Evolutionary conservation across 2,797 vertebrate species (phyloP), one percentile per base, ranked within the genome.

Genomic region (Xenentodon cancila): DNA sequence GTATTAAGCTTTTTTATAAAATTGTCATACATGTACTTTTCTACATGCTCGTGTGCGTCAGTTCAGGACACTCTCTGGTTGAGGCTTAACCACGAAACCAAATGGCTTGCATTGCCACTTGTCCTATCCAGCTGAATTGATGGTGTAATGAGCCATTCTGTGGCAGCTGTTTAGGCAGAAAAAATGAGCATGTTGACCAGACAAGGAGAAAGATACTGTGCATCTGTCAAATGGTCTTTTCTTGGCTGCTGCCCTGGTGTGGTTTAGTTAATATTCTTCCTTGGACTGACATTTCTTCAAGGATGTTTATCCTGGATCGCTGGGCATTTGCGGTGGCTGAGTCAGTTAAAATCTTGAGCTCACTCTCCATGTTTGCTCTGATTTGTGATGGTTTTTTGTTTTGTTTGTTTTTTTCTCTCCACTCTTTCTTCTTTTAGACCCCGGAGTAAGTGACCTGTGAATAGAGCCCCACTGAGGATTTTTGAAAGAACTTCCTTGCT

Each of bases 291-390:
- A 65, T 88, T 83, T 86, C 75, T 84, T 84, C 71, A 60, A 76
- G 71, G 74, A 73, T 88, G 68, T 86, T 90, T 82, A 73, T 84
- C 64, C 75, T 74, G 84, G 83, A 87, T 90, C 62, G 60, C 73
- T 76, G 78, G 76, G 53, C 77, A 77, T 88, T 85, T 77, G 62
- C 52, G 53, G 55, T 60, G 73, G 75, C 71, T 71, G 65, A 79
- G 65, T 79, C 22, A 49, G 46, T 70, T 70, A 34, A 64, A 78
- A 63, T 79, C 5, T 18, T 78, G 74, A 85, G 71, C 70, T 79
- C 72, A 59, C 63, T 77, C 65, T 52, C 59, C 42, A 55, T 59
- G 89, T 82, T 80, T 20, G 46, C 61, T 86, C 81, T 85, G 57
- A 85, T 87, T 82, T 81, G 50, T 88, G 42, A 75, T 82, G 58